Conservation (phyloP, 2,797 vertebrate species). For the Pelodytes ibericus region DNA sequence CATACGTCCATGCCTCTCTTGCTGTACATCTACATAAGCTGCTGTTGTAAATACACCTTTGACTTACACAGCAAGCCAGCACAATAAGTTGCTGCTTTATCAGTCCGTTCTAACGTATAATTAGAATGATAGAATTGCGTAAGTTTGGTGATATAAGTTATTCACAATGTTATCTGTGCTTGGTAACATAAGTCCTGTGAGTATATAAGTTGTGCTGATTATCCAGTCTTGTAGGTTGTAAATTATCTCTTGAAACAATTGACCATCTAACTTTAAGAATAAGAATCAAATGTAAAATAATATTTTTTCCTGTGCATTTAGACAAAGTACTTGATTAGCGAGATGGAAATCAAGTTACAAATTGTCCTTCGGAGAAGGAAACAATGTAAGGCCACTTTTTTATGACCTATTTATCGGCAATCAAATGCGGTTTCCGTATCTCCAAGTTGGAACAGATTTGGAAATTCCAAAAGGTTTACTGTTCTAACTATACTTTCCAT, state of each 20-base stretch:
- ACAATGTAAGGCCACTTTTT: background rate
- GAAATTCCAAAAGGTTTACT: background rate
- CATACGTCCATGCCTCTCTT: too few species aligned
- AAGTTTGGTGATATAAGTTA: too few species aligned
- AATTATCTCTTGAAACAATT: slow-evolving; percentile 1
- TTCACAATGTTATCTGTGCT: too few species aligned
- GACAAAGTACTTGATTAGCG: background rate
- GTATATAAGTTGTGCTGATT: slow-evolving; percentile 2
- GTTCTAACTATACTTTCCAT: too few species aligned
- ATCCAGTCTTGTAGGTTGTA: slow-evolving; percentile 17
- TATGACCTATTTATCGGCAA: background rate
- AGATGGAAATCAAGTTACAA: background rate
- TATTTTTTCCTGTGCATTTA: background rate
- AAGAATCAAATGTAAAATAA: background rate
- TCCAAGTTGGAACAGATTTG: background rate
- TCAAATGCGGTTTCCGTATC: background rate
- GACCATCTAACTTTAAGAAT: background rate
- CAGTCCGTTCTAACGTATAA: too few species aligned
- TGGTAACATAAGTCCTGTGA: too few species aligned
- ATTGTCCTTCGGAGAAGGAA: background rate
- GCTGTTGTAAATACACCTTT: background rate
- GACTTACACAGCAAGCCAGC: background rate
- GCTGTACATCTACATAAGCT: background rate
- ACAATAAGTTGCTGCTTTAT: too few species aligned
- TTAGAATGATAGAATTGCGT: too few species aligned